Base-by-base conservation (phyloP, 2,888 invertebrate genomes). In the Zootermopsis nevadensis region DNA sequence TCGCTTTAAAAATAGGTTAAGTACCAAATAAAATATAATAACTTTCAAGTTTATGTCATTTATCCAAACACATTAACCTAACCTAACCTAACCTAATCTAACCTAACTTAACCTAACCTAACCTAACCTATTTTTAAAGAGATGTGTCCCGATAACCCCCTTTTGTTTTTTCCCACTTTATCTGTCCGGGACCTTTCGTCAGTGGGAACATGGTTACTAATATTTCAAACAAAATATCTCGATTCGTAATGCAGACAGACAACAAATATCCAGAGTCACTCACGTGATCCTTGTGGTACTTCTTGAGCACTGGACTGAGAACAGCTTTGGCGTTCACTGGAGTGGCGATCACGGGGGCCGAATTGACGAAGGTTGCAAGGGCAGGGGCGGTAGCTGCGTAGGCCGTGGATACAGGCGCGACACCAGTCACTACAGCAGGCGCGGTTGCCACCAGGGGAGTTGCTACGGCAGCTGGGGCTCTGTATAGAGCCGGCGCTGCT, bases 231-330 rank as follows among this genome's bases (percentile, higher is more conserved):
- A n/a, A n/a, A n/a, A n/a, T n/a, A n/a, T n/a, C n/a, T n/a, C n/a
- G n/a, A n/a, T n/a, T 48, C 3, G 19, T 48, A 15, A 15, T 15
- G 48, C 3, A 15, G 48, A 19, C 48, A 4, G 48, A 48, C 19
- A 48, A 19, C 42, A 7, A 42, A 42, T 42, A 42, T 42, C 48
- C 48, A 48, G 48, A 48, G 19, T 27, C 84, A 91, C 93, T 92
- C 88, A 93, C 93, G 87, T 93, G 93, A 87, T 93, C 92, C 87
- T 93, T 93, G 86, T 93, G 88, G 88, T 93, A 93, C 83, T 93
- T 93, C 22, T 91, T 90, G 86, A 92, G 91, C n/a, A 92, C 91
- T 86, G 93, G 91, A 88, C 93, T 93, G 31, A 89, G 89, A 30
- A 89, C 87, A 30, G 89, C 89, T 3, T 88, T 86, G 85, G 86